Evolutionary conservation across 2,113 vertebrate species (phyloP).

Genomic region (Gila orcuttii): DNA sequence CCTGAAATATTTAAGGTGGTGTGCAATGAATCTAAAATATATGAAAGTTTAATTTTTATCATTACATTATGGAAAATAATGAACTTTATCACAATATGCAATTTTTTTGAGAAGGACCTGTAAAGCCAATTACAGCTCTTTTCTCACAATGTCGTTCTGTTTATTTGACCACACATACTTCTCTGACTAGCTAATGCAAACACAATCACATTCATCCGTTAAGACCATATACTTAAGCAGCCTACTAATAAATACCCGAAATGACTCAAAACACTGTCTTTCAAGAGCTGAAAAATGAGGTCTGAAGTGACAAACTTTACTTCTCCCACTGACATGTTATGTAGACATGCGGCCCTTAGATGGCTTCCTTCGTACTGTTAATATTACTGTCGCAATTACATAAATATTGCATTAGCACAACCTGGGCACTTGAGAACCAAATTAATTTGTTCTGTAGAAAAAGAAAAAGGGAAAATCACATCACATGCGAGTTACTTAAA

Average conservation of each 20-base stretch:
- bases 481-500: conserved; percentile 9
- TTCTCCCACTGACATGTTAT: conserved; percentile 35
- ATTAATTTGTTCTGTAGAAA: conserved; percentile 11
- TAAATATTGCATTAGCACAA: conserved; percentile 31
- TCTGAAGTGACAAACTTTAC: conserved; percentile 17
- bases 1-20: too few relatives aligned
- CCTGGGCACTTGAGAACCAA: neutral
- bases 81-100: too few relatives aligned
- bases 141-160: conserved; percentile 17
- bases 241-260: conserved; percentile 36
- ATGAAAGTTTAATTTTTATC: too few relatives aligned
- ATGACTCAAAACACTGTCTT: conserved; percentile 29
- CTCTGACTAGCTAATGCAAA: conserved; percentile 23
- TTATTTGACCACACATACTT: conserved; percentile 25
- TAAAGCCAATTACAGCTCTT: neutral
- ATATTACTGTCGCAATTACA: neutral
- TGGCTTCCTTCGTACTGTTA: neutral
- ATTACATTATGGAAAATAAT: too few relatives aligned
- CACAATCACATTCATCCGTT: conserved; percentile 28
- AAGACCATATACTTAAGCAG: conserved; percentile 24
- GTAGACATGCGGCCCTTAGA: neutral
- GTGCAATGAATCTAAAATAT: too few relatives aligned
- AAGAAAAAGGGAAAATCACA: neutral
- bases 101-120: too few relatives aligned
- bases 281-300: conserved; percentile 21